A percentile compares a stretch with the other conserved stretches of the same genome.
These are phyloP conservation scores for Macroteleia sp. DNA, from an alignment of 2,888 invertebrate species.

Conservation along the genomic window DNA sequence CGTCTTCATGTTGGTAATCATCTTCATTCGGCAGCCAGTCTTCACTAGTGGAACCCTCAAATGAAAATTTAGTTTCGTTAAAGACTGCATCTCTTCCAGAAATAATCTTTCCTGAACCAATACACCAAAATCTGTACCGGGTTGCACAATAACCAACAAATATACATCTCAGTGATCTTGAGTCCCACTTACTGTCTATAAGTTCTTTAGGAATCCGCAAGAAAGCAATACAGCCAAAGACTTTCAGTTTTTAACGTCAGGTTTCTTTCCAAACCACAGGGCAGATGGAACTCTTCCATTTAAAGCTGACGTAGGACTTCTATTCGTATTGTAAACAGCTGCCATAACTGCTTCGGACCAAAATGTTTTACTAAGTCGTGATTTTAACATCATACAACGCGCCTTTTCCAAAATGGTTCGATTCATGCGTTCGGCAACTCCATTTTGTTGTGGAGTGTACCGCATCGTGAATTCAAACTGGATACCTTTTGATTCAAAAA, in stretches of 20 bases:
- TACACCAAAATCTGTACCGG: slow-evolving; percentile 67
- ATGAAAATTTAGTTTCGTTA: slow-evolving; percentile 60
- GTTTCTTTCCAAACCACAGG: slow-evolving; percentile 65
- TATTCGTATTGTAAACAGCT: slow-evolving; percentile 64
- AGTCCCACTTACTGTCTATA: slow-evolving; percentile 62
- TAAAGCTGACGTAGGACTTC: slow-evolving; percentile 66
- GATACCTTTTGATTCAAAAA: too few relatives aligned
- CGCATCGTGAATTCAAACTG: too few relatives aligned
- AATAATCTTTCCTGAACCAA: slow-evolving; percentile 7
- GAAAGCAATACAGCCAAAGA: slow-evolving; percentile 67
- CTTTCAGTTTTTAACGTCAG: slow-evolving; percentile 64
- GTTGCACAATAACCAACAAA: slow-evolving; percentile 66
- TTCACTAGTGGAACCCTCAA: slow-evolving; percentile 12
- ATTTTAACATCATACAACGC: slow-evolving; percentile 71
- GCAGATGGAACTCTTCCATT: slow-evolving; percentile 63
- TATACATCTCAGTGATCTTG: slow-evolving; percentile 19
- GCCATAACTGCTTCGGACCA: background rate
- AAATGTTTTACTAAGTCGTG: background rate
- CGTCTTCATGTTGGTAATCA: background rate
- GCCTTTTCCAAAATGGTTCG: slow-evolving; percentile 76
- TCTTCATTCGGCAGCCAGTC: slow-evolving; percentile 17
- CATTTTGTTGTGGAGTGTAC: slow-evolving; percentile 67
- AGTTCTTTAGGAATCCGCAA: slow-evolving; percentile 60
- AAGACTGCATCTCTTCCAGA: slow-evolving; percentile 69
- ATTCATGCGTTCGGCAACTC: slow-evolving; percentile 64